These are phyloP conservation scores for Tiliacea citrago DNA, from an alignment of 2,888 invertebrate species.

Conservation along the genomic window DNA sequence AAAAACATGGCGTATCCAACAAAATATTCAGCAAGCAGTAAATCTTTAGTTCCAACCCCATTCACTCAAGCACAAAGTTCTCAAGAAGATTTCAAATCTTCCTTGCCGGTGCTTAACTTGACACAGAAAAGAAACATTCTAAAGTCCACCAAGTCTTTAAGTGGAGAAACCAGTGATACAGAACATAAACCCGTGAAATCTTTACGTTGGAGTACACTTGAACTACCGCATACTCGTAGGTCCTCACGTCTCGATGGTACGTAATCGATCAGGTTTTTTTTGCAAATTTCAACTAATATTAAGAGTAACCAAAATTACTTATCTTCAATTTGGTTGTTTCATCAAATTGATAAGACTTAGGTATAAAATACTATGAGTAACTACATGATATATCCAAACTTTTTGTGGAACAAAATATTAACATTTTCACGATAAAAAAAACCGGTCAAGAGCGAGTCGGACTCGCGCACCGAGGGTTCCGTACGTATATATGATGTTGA, in stretches of 20 bases:
- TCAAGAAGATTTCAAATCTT: conserved; percentile 71
- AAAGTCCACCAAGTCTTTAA: conserved; percentile 77
- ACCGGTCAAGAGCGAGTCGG: too few species aligned
- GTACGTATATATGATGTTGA: too few species aligned
- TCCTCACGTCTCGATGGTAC: conserved; percentile 64
- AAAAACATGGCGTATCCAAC: conserved; percentile 50
- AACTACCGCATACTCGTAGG: conserved; percentile 73
- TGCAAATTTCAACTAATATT: neutral
- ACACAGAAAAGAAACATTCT: conserved; percentile 68
- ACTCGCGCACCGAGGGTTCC: too few species aligned
- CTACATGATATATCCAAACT: too few species aligned
- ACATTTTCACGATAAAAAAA: too few species aligned
- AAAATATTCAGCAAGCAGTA: conserved; percentile 47
- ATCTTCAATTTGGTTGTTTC: too few species aligned
- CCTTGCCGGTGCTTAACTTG: conserved; percentile 72
- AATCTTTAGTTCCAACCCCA: conserved; percentile 34
- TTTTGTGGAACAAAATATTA: too few species aligned
- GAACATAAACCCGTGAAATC: conserved; percentile 75
- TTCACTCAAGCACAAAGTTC: conserved; percentile 8
- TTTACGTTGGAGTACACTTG: conserved; percentile 81
- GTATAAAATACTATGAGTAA: too few species aligned
- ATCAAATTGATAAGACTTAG: too few species aligned
- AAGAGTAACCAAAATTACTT: neutral
- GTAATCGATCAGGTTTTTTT: neutral
- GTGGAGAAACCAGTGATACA: conserved; percentile 63